These are phyloP conservation scores for Naja naja DNA, from an alignment of 2,113 vertebrate genomes.

Conservation along the genomic window DNA sequence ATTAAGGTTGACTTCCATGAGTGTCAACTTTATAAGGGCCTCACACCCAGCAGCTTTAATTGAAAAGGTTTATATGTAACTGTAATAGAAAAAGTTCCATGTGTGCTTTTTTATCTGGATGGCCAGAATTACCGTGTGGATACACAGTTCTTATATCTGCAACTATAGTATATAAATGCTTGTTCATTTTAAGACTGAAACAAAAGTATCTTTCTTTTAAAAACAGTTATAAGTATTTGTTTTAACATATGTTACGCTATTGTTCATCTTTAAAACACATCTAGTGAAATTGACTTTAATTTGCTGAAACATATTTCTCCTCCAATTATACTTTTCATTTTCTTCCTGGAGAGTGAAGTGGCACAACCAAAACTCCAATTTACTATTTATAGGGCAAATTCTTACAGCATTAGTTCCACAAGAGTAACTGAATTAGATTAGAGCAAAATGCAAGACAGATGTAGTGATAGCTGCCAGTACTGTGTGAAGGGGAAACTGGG, in stretches of 20 bases:
- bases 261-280: neutral
- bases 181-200: slow-evolving; percentile 31
- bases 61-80: neutral
- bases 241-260: neutral
- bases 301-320: slow-evolving; percentile 2
- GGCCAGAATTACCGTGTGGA: neutral
- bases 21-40: neutral
- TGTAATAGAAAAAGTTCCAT: neutral
- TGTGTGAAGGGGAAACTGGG: neutral
- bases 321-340: neutral
- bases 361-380: neutral
- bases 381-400: slow-evolving; percentile 23
- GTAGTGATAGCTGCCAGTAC: slow-evolving; percentile 20
- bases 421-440: slow-evolving; percentile 21
- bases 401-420: slow-evolving; percentile 19
- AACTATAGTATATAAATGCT: neutral
- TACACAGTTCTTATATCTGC: neutral
- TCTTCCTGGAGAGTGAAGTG: slow-evolving; percentile 15
- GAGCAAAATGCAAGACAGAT: slow-evolving; percentile 34
- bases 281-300: neutral
- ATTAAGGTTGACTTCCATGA: neutral
- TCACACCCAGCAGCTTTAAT: neutral
- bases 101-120: neutral
- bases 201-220: neutral
- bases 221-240: neutral